Conservation (phyloP, 2,113 vertebrate genomes). For the Lycocorax pyrrhopterus region DNA sequence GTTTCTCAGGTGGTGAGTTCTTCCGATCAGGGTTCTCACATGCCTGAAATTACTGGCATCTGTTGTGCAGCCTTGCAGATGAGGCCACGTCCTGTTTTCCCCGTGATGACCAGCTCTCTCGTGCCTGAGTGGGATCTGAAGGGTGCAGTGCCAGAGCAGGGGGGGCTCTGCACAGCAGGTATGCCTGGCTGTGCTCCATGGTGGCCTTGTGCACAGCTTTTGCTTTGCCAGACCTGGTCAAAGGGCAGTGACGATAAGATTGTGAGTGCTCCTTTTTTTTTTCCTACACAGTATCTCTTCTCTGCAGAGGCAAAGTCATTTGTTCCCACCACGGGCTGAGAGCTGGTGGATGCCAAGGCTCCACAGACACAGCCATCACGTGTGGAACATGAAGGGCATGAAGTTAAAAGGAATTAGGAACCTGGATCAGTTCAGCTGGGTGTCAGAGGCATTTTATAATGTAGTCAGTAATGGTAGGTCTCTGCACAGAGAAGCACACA, state of each 20-base stretch:
- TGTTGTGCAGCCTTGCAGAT: neutral
- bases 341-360: neutral
- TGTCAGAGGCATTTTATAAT: neutral
- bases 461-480: neutral
- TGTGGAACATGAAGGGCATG: neutral
- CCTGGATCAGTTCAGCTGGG: neutral
- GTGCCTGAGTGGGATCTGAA: neutral
- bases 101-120: neutral
- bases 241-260: slow-evolving; percentile 30
- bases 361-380: neutral
- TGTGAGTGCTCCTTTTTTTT: neutral
- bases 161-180: slow-evolving; percentile 1
- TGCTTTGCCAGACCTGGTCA: slow-evolving; percentile 13
- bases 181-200: neutral
- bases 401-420: neutral
- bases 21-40: fast-evolving
- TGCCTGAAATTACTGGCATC: neutral
- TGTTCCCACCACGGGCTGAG: neutral
- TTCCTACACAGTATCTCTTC: neutral
- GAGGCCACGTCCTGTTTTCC: neutral
- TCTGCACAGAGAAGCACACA: neutral
- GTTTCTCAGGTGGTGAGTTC: neutral
- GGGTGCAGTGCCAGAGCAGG: neutral
- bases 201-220: slow-evolving; percentile 6
- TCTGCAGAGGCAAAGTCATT: neutral